Evolutionary conservation across 2,888 invertebrate species (phyloP), one percentile per base, ranked within the genome.

Genomic region (Patella depressa): DNA sequence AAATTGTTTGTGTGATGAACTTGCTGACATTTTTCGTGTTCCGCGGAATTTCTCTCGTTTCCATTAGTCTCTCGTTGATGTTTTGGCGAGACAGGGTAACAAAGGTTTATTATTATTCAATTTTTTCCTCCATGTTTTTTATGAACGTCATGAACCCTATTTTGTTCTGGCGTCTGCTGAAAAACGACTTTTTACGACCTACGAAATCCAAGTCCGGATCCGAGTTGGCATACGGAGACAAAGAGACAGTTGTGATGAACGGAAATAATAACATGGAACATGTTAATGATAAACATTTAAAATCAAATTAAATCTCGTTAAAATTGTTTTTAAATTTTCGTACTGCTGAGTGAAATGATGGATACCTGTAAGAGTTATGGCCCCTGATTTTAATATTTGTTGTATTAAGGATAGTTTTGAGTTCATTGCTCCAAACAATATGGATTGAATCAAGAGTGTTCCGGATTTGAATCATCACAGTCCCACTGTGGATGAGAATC

Each of bases 151-250:
- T 89, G 77, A 91, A 91, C 82, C 82, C 86, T 4, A 83, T 90
- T 17, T 82, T 91, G 34, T 91, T 91, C 82, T 88, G 87, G 88
- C 84, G 91, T 12, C 84, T 91, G 15, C 78, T 91, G 29, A 86
- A 85, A 79, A 91, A 86, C 77, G 91, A 91, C 80, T 78, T 90
- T 53, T 75, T 91, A n/a, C 77, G 85, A n/a, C 77, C 74, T 12
- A 55, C 34, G 7, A 57, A 71, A 17, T 55, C 65, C 65, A 74
- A 73, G 71, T 34, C 77, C 73, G 69, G n/a, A 29, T 65, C 24
- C 45, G 45, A 74, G 65, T 59, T 75, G 19, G 45, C 73, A 15
- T 72, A 76, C 76, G 74, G 53, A 29, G 29, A n/a, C 9, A 74
- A 79, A n/a, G 24, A 34, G 17, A 55, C 53, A 17, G 71, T 71